phyloP scores from a whole-genome alignment of 2,113 vertebrate species.

The Microtus richardsoni region DNA sequence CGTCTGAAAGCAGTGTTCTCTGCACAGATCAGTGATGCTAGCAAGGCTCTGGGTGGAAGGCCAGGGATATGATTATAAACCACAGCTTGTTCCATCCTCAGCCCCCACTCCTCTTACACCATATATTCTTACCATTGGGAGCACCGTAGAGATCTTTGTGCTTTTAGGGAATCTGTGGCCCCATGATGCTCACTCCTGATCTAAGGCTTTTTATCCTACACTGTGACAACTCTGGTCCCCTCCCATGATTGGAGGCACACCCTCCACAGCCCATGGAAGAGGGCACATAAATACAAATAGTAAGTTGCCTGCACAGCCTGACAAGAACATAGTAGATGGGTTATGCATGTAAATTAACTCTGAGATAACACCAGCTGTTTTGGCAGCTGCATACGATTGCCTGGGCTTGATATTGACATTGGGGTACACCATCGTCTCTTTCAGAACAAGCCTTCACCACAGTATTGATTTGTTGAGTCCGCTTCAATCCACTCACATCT shows the following conservation, averaged over 20 bases:
- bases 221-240: neutral
- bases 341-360: neutral
- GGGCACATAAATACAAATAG: neutral
- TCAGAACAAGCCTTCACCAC: neutral
- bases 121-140: neutral
- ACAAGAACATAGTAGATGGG: neutral
- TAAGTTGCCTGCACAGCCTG: neutral
- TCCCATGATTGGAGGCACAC: neutral
- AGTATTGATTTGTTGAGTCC: neutral
- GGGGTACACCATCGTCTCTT: neutral
- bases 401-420: neutral
- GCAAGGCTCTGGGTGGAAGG: neutral
- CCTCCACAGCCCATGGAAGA: neutral
- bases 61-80: neutral
- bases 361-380: neutral
- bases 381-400: neutral
- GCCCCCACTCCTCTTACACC: neutral
- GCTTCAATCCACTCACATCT: neutral
- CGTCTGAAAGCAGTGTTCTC: constrained; percentile 35
- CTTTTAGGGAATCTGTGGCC: neutral
- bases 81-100: neutral
- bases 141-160: neutral
- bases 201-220: neutral
- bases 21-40: neutral
- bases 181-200: neutral